Percentiles rank a stretch among this genome's conserved stretches.
These are phyloP conservation scores for Ferdinandea cuprea DNA, from an alignment of 2,888 invertebrate species.

Conservation along the genomic window DNA sequence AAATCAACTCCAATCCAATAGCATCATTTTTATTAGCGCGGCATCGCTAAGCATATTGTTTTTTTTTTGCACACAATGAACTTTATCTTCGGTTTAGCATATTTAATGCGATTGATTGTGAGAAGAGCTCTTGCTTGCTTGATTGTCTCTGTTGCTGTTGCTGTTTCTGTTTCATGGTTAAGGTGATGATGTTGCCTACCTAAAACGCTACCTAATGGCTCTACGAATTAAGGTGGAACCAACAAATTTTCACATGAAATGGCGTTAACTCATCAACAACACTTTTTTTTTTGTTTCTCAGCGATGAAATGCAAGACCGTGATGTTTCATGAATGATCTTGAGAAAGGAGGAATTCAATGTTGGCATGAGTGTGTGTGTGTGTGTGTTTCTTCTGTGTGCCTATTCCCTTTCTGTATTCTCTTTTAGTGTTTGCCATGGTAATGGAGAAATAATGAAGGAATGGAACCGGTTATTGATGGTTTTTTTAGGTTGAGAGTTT, in stretches of 20 bases:
- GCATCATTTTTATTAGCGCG: constrained; percentile 37
- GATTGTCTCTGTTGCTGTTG: background rate
- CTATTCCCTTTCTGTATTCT: constrained; percentile 9
- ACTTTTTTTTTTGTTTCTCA: too few relatives aligned
- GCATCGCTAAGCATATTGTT: constrained; percentile 59
- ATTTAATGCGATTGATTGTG: constrained; percentile 50
- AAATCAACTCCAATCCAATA: background rate
- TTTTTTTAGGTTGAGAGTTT: constrained; percentile 13
- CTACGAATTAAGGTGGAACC: constrained; percentile 30
- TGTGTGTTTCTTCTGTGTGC: constrained; percentile 13
- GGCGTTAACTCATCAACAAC: constrained; percentile 63
- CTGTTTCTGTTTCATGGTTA: background rate
- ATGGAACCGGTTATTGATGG: constrained; percentile 63
- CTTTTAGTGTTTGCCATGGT: constrained; percentile 67
- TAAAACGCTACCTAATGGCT: constrained; percentile 17
- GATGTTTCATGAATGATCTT: constrained; percentile 74
- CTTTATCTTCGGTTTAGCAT: constrained; percentile 58
- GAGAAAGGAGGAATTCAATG: constrained; percentile 72
- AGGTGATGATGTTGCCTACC: background rate
- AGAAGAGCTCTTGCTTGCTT: constrained; percentile 29
- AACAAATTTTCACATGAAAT: constrained; percentile 55
- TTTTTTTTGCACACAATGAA: constrained; percentile 65
- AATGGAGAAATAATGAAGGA: constrained; percentile 73
- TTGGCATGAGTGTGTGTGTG: too few relatives aligned
- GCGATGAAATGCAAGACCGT: constrained; percentile 51